Evolutionary conservation across 2,888 invertebrate species (phyloP), one percentile per base, ranked within the genome.

Genomic region (Hydroisotoma schaefferi): DNA sequence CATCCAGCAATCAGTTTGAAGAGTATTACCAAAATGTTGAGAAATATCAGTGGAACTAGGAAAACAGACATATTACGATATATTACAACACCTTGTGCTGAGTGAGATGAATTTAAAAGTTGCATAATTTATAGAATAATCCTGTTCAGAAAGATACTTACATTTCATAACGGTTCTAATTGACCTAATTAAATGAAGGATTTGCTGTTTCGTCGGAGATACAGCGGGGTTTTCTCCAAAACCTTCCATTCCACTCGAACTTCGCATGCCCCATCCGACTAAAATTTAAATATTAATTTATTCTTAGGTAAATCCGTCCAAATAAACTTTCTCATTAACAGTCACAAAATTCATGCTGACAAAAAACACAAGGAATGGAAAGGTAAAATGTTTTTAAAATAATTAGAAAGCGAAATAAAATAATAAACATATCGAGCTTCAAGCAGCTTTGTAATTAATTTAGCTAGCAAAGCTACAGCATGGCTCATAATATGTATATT

Each of bases 101-200:
- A n/a, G n/a, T n/a, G n/a, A 15, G 8, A 10, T 33, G 15, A 33
- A 33, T 33, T 8, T 33, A 33, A 33, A 48, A 15, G 15, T 48
- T n/a, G 8, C 15, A n/a, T 12, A n/a, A n/a, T n/a, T 48, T n/a
- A 23, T 10, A 26, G 23, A 20, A 23, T 20, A 48, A 27, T 23
- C 8, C 15, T 33, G 6, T 10, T 33, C 8, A 33, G 15, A 33
- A 33, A 33, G 5, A 40, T 8, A 84, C 87, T 85, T 83, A 98
- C 98, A 91, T 83, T 94, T 87, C 75, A 93, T 91, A n/a, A 98
- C 97, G 60, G 95, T 98, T 74, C 95, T 83, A 69, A 98, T 94
- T 1, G 98, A 95, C 75, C 92, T 84, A 29, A 98, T 84, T 59
- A 98, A 82, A 78, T 94, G 91, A 68, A 97, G 81, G 53, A 93